Evolutionary conservation across 2,113 vertebrate genomes (phyloP).

Genomic region (Syngnathus typhle): DNA sequence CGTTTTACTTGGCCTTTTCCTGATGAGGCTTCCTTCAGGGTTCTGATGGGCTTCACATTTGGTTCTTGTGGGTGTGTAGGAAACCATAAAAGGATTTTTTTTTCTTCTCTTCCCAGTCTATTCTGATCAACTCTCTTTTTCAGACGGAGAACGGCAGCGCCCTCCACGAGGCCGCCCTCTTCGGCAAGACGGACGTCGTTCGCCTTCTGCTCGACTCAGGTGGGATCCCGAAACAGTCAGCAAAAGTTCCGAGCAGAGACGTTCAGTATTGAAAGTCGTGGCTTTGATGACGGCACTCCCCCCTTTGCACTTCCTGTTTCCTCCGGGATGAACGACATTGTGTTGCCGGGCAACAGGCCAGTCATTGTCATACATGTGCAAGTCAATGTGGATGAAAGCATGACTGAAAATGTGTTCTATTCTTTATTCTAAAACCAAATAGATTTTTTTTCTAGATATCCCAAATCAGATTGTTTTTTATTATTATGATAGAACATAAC

Average conservation of each 20-base stretch:
- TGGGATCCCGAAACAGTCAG: slow-evolving; percentile 57
- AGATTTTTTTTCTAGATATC: too few species aligned
- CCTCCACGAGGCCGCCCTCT: slow-evolving; percentile 91
- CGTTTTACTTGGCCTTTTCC: background rate
- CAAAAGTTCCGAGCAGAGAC: slow-evolving; percentile 1
- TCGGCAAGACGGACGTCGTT: slow-evolving; percentile 94
- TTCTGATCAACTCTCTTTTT: slow-evolving; percentile 13
- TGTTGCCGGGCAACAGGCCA: background rate
- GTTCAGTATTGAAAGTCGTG: background rate
- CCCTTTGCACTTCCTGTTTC: slow-evolving; percentile 50
- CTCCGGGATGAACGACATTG: background rate
- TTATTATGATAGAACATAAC: too few species aligned
- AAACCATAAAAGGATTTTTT: too few species aligned
- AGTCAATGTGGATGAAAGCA: background rate
- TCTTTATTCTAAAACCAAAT: too few species aligned
- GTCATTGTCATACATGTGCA: background rate
- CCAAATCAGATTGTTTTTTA: too few species aligned
- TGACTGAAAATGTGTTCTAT: background rate
- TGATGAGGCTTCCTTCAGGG: background rate
- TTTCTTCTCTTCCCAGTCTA: too few species aligned
- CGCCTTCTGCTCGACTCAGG: slow-evolving; percentile 90
- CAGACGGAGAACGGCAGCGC: slow-evolving; percentile 97
- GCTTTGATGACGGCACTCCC: slow-evolving; percentile 18
- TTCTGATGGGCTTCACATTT: background rate
- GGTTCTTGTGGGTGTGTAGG: too few species aligned